Evolutionary conservation across 2,113 vertebrate genomes (phyloP), one percentile per base, ranked within the genome.

Genomic region (Brachyistius frenatus): DNA sequence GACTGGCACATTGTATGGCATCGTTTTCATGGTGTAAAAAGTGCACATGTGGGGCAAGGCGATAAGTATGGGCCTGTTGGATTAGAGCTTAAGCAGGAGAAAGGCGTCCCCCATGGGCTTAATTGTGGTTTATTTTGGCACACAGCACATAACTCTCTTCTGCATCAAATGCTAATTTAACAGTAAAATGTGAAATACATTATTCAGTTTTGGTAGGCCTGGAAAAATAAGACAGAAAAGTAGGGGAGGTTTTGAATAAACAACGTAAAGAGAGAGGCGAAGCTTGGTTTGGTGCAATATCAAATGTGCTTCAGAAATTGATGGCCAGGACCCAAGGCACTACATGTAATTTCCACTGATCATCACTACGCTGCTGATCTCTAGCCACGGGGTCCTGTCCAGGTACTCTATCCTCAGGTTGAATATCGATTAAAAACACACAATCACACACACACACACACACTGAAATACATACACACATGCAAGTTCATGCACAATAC

Each of bases 101-200:
- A 86, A 76, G 66, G 50, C 68, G 57, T 68, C 81, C 88, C 85
- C 91, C 90, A 87, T 89, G 83, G 90, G 90, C 76, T 89, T 93
- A 92, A 94, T 93, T 93, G 85, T 76, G 69, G 71, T 89, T 90
- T 81, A 81, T 93, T 93, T 92, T 92, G 87, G 90, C 91, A 88
- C 80, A 41, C 41, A 39, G 81, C 65, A 78, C 66, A 68, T 57
- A 89, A 75, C 83, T 84, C 80, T 83, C 66, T 46, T 81, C 83
- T 84, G 86, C 90, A 91, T 93, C 76, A 93, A 92, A 94, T 91
- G 87, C 82, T 88, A 91, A 92, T 94, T 91, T 90, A 80, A 89
- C 84, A 83, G 84, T 78, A 78, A 61, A 87, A 87, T 84, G 66
- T 81, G 77, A 90, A 93, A 90, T 86, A 54, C 83, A 91, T 92